phyloP scores from a whole-genome alignment of 2,888 invertebrate species.

The Meteorus cinctellus region DNA sequence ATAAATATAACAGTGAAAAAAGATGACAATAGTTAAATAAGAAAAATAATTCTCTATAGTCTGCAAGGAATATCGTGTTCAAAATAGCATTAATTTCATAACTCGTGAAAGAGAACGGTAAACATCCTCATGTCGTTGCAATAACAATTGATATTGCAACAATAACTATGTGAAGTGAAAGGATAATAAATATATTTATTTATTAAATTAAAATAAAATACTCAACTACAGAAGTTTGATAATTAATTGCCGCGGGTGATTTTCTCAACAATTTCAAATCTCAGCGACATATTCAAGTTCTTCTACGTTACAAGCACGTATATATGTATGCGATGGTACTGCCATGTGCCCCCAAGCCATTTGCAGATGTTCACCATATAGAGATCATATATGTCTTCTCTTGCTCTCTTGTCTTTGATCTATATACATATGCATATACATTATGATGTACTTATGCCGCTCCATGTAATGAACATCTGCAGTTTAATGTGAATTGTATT shows the following conservation, averaged over 20 bases:
- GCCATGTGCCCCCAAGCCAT: slow-evolving; percentile 29
- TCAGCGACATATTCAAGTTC: background rate
- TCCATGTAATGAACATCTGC: background rate
- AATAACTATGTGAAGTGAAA: background rate
- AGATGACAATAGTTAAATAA: too few relatives aligned
- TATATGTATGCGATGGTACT: background rate
- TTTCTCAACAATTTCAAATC: slow-evolving; percentile 3
- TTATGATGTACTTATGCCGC: background rate
- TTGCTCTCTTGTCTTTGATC: slow-evolving; percentile 9
- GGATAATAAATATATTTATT: background rate
- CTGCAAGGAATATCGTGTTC: too few relatives aligned
- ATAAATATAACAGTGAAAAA: too few relatives aligned
- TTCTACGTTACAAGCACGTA: background rate
- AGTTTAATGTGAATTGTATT: background rate
- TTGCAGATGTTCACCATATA: slow-evolving; percentile 11
- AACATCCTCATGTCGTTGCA: background rate
- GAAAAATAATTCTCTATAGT: too few relatives aligned
- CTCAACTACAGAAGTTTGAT: background rate
- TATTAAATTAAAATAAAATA: background rate
- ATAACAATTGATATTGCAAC: background rate
- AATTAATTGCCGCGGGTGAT: background rate
- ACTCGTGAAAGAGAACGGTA: too few relatives aligned
- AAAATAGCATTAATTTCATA: too few relatives aligned
- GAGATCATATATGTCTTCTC: background rate
- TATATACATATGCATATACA: background rate